Base-by-base conservation (phyloP, 2,113 vertebrate genomes). In the Cygnus buccinator region DNA sequence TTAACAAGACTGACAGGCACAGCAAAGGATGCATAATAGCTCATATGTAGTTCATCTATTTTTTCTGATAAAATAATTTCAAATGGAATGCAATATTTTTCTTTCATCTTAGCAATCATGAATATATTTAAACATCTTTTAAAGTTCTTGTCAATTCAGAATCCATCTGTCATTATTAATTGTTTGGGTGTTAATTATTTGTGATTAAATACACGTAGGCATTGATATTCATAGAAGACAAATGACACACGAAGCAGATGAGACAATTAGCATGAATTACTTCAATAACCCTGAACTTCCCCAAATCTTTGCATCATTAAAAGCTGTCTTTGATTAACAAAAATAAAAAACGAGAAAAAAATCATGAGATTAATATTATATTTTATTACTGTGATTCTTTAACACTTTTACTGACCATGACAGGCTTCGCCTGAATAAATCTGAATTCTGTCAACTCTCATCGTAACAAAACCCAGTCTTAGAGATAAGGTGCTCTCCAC, bases 361-460 rank as follows among this genome's bases (percentile, higher is more conserved):
- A 78, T 22, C 79, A 50, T 44, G 79, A 67, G 25, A 94, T 96
- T 94, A 94, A 86, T 81, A 96, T 59, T 0, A 0, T 67, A 85
- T 76, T 95, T 96, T 95, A 91, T 73, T 96, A 68, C 79, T 76
- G 57, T 72, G 67, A 81, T 50, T 89, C 46, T 94, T 97, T 73
- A 93, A 90, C 35, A 33, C 96, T 96, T 85, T 92, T 92, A 95
- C 84, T 78, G 83, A 92, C 41, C 9, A 0, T 97, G 89, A 95
- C 93, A 96, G 65, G 84, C 18, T 95, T 97, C 84, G 90, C 50
- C 93, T 87, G 90, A 81, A 84, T 96, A 97, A 95, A 97, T 95
- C 87, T 96, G 93, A 97, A 97, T 97, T 95, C 96, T 96, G 95
- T 96, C 96, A 97, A 94, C 76, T 95, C 66, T 95, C 93, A 96